These are phyloP conservation scores for Alligator sinensis DNA, from an alignment of 2,113 vertebrate genomes.

Conservation along the genomic window DNA sequence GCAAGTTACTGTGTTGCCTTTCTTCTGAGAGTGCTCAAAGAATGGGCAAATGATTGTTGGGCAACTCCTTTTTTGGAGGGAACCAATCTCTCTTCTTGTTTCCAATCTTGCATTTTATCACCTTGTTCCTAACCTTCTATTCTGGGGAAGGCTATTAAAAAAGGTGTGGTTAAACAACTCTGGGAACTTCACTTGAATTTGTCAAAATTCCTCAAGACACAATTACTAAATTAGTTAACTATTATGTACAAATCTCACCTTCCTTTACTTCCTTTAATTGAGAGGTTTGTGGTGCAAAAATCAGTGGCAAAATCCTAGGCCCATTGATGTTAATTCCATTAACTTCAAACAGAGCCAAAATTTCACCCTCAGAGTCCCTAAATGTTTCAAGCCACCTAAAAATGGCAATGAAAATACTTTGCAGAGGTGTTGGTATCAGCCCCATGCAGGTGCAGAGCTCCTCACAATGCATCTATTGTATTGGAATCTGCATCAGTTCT, in stretches of 20 bases:
- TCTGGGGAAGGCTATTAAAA: conserved; percentile 23
- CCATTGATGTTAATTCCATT: background rate
- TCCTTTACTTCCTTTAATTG: background rate
- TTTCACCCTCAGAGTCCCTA: background rate
- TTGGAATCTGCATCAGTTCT: background rate
- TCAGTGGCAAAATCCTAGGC: background rate
- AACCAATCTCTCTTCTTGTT: background rate
- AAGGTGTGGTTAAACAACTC: background rate
- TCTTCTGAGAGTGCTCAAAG: background rate
- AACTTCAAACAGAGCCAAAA: background rate
- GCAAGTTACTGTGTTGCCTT: background rate
- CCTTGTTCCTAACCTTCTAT: background rate
- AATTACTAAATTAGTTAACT: background rate
- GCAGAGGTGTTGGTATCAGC: no score
- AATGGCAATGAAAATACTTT: background rate
- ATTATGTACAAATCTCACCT: background rate
- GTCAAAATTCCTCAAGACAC: conserved; percentile 8
- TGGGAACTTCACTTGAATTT: background rate
- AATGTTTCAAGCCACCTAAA: background rate
- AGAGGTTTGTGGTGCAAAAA: background rate
- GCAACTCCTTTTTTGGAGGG: conserved; percentile 16
- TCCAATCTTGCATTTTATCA: conserved; percentile 16
- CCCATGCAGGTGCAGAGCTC: background rate
- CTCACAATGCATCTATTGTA: background rate
- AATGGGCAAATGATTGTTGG: background rate